A percentile compares a stretch with the other conserved stretches of the same genome.
Conservation (phyloP, 2,797 vertebrate genomes). For the Tapirus indicus region DNA sequence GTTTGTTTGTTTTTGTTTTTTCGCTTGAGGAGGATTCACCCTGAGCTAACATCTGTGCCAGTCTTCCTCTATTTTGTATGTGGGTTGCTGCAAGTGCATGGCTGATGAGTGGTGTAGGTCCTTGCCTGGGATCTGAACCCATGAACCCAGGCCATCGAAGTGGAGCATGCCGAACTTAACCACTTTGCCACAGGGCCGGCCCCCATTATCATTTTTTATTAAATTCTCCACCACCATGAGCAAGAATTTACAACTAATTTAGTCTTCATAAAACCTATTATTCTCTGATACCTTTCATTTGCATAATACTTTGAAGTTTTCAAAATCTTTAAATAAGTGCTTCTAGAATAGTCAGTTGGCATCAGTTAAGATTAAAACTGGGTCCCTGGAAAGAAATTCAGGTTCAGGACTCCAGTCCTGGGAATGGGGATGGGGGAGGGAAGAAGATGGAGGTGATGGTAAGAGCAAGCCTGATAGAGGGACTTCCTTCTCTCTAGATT, state of each 20-base stretch:
- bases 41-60: no score
- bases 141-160: no score
- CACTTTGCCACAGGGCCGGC: no score
- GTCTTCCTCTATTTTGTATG: no score
- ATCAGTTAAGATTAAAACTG: not conserved
- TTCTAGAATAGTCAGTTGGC: not conserved
- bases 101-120: no score
- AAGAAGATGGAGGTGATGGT: not conserved
- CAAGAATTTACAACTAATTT: not conserved
- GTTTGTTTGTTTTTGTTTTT: no score
- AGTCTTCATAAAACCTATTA: not conserved
- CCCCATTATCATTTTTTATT: constrained; percentile 31
- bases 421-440: not conserved
- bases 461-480: not conserved
- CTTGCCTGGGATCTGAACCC: no score
- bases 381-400: not conserved
- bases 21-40: no score
- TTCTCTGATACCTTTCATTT: constrained; percentile 8
- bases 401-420: not conserved
- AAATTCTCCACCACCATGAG: not conserved
- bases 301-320: not conserved
- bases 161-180: no score
- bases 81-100: no score
- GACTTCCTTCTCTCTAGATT: not conserved
- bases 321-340: not conserved